Evolutionary conservation across 30 jellyfish, hydroid and myxozoan species (phyloP).

Genomic region (Clytia hemisphaerica): DNA sequence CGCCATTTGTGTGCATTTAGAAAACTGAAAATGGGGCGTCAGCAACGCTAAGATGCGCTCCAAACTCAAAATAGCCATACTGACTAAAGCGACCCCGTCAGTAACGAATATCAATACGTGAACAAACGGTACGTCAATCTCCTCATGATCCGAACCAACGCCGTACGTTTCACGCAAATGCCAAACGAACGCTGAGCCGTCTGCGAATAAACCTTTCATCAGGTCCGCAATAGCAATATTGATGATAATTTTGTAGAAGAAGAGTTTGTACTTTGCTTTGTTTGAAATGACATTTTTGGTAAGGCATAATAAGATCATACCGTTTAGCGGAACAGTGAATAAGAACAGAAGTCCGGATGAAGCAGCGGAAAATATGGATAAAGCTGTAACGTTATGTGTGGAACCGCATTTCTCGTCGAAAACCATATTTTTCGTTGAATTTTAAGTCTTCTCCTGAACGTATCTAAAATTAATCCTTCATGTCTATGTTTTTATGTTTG

Average conservation of each 20-base stretch:
- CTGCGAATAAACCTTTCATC: not conserved
- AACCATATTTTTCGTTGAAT: too few species aligned
- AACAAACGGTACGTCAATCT: not conserved
- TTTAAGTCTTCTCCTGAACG: too few species aligned
- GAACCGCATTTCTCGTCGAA: not conserved
- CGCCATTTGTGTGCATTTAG: not conserved
- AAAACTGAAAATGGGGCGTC: too few species aligned
- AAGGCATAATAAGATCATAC: not conserved
- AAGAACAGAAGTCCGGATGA: not conserved
- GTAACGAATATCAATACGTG: not conserved
- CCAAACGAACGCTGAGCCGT: not conserved
- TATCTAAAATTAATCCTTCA: too few species aligned
- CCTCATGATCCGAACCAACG: not conserved
- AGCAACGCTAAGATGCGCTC: not conserved
- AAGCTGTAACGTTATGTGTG: not conserved
- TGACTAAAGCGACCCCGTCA: not conserved
- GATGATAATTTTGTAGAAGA: not conserved
- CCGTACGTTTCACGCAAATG: not conserved
- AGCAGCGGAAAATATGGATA: not conserved
- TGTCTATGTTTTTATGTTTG: too few species aligned
- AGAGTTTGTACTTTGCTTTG: not conserved
- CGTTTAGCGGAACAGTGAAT: not conserved
- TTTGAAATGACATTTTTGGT: not conserved
- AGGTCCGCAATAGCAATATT: not conserved
- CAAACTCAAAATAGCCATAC: not conserved